These are phyloP conservation scores for Liopterus haemorrhoidalis DNA, from an alignment of 2,888 invertebrate genomes.

Conservation along the genomic window DNA sequence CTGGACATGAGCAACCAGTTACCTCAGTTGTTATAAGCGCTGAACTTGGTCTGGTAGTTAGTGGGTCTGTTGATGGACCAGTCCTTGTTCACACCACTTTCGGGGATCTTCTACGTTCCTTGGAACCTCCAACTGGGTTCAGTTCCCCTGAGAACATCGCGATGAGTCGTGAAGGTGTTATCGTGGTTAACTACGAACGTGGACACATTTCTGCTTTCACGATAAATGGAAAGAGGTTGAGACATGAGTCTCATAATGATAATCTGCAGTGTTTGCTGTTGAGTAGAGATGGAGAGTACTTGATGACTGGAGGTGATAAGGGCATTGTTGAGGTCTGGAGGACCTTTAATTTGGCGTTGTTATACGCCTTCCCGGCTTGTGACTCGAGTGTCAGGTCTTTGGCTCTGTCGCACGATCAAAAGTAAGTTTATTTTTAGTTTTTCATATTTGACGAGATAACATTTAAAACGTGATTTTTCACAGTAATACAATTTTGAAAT, in stretches of 20 bases:
- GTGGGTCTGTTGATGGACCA: constrained; percentile 91
- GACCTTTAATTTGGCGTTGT: constrained; percentile 90
- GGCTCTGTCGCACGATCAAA: constrained; percentile 96
- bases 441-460: background rate
- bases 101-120: constrained; percentile 89
- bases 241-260: constrained; percentile 90
- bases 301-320: constrained; percentile 94
- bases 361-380: constrained; percentile 97
- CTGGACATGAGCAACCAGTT: constrained; percentile 95
- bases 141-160: constrained; percentile 79
- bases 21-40: constrained; percentile 95
- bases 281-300: constrained; percentile 97
- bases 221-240: constrained; percentile 83
- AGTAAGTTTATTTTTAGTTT: constrained; percentile 57
- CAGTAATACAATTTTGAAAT: background rate
- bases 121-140: constrained; percentile 73
- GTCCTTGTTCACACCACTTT: constrained; percentile 96
- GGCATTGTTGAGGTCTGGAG: constrained; percentile 98
- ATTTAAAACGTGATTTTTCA: background rate
- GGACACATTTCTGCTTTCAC: constrained; percentile 92
- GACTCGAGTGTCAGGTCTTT: constrained; percentile 91
- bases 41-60: constrained; percentile 94
- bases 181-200: constrained; percentile 88
- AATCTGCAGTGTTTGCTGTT: constrained; percentile 89
- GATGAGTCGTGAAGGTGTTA: constrained; percentile 93